phyloP scores from a whole-genome alignment of 2,888 invertebrate genomes.

The Clanis bilineata region DNA sequence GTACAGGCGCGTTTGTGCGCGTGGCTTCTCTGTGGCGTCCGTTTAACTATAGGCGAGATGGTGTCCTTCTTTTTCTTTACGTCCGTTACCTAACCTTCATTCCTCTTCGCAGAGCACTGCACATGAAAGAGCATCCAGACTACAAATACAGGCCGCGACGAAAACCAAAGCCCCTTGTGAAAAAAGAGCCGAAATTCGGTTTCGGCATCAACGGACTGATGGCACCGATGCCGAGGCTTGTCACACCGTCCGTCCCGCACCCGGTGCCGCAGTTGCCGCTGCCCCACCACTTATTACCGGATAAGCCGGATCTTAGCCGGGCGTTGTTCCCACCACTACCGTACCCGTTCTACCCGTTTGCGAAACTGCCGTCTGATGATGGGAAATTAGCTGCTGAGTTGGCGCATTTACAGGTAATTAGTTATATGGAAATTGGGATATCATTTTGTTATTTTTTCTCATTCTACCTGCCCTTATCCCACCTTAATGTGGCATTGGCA shows the following conservation, averaged over 20 bases:
- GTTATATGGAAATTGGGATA: no score
- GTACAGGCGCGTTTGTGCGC: no score
- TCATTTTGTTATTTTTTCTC: no score
- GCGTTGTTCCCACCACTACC: slow-evolving; percentile 87
- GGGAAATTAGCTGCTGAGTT: slow-evolving; percentile 86
- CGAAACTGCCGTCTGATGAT: slow-evolving; percentile 77
- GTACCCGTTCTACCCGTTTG: slow-evolving; percentile 87
- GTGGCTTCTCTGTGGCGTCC: no score
- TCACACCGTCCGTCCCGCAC: slow-evolving; percentile 67
- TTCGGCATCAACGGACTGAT: slow-evolving; percentile 85
- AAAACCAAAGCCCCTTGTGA: slow-evolving; percentile 92
- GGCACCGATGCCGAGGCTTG: slow-evolving; percentile 80
- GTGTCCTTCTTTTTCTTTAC: no score
- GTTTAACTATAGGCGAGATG: no score
- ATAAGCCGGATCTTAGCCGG: slow-evolving; percentile 85
- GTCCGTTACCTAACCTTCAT: not conserved
- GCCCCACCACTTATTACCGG: slow-evolving; percentile 76
- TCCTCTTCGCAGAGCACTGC: slow-evolving; percentile 86
- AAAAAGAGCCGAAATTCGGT: slow-evolving; percentile 89
- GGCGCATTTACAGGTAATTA: slow-evolving; percentile 82
- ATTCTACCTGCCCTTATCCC: no score
- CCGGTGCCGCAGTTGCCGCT: slow-evolving; percentile 72
- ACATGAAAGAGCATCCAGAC: slow-evolving; percentile 97
- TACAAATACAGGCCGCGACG: slow-evolving; percentile 94
- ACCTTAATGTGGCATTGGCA: no score